phyloP scores from a whole-genome alignment of 2,888 invertebrate species.

The Lepidocyrtoides sp. region DNA sequence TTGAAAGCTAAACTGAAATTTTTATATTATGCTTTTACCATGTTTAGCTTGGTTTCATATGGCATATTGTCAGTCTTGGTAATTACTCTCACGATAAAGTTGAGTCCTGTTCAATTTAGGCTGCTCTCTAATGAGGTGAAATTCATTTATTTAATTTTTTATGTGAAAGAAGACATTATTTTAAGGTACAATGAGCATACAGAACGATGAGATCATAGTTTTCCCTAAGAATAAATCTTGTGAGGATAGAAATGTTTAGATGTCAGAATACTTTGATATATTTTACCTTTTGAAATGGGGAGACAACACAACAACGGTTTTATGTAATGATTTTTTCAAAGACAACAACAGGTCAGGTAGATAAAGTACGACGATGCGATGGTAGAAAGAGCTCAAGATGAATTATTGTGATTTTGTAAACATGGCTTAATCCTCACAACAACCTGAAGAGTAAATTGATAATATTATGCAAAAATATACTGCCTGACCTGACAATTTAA shows the following conservation, averaged over 20 bases:
- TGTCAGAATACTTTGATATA: not conserved
- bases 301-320: constrained; percentile 11
- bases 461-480: constrained; percentile 36
- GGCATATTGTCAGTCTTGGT: no score
- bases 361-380: not conserved
- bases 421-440: not conserved
- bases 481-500: constrained; percentile 25
- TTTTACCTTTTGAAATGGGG: not conserved
- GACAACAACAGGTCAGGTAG: not conserved
- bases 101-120: not conserved
- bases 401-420: not conserved
- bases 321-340: not conserved
- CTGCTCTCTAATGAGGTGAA: not conserved
- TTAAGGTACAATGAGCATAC: not conserved
- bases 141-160: not conserved
- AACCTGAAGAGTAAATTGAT: not conserved
- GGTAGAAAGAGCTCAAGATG: not conserved
- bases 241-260: not conserved
- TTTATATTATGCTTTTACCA: no score
- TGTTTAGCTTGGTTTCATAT: no score
- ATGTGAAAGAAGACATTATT: not conserved
- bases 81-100: no score
- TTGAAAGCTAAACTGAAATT: no score
- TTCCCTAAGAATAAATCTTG: constrained; percentile 36
- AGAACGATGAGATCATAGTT: constrained; percentile 66